Evolutionary conservation across 2,797 vertebrate genomes (phyloP), one percentile per base, ranked within the genome.

Genomic region (Buphagus erythrorhynchus): DNA sequence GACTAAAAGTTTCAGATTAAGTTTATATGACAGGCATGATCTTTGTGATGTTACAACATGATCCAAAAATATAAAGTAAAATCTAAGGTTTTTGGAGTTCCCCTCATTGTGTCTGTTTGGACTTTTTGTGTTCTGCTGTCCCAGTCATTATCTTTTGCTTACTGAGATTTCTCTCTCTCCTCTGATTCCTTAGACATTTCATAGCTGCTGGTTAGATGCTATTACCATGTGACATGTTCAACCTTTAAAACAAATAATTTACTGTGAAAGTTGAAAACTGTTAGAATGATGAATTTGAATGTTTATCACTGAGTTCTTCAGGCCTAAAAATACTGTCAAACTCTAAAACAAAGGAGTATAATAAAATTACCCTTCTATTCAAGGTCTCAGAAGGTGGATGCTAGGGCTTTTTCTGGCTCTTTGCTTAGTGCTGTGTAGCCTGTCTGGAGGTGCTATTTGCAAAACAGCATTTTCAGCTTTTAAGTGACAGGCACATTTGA

Each of bases 161-260:
- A 48, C n/a, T 74, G 75, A 83, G 80, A 54, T 91, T 77, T 55
- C 72, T 81, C 35, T 29, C 3, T 55, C 77, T 68, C 42, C 59
- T 55, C 63, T 77, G 43, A 95, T 86, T 77, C 84, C 86, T 93
- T 84, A 57, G 84, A 82, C 79, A 86, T 88, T 94, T 96, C 46
- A 46, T 94, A 90, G 91, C 95, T 96, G 57, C 95, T 92, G 79
- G 90, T 96, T 90, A 94, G 82, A 94, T 61, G 54, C 45, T 87
- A 54, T 83, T 94, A 71, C 71, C 36, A 26, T 79, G 31, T 82
- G 79, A 85, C 51, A 61, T 54, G 61, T 65, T 95, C 93, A 95
- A 88, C 63, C 90, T 96, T 97, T 95, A 93, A 84, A 97, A 88
- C 42, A 94, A 96, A 84, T 94, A 86, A 91, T 93, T 94, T 91